A percentile compares a stretch with the other conserved stretches of the same genome.
phyloP scores from a whole-genome alignment of 2,113 vertebrate genomes.

The Albula glossodonta region DNA sequence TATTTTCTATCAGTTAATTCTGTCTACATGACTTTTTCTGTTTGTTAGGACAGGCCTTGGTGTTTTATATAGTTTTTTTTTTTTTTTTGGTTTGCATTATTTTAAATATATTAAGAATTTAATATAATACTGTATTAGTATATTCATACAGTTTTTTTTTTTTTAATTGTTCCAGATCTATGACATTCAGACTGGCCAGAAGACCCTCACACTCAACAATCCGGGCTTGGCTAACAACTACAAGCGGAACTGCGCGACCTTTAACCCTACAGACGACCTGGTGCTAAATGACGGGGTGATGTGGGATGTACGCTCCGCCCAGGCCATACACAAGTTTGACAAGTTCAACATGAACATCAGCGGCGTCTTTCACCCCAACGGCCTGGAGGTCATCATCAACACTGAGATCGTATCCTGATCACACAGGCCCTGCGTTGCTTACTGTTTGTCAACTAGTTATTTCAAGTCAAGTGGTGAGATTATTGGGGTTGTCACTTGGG shows the following conservation, averaged over 20 bases:
- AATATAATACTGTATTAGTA: too few species aligned
- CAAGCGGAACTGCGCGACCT: constrained; percentile 98
- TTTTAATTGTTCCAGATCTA: constrained; percentile 80
- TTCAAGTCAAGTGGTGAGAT: not conserved
- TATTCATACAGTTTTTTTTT: not conserved
- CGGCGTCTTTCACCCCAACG: constrained; percentile 96
- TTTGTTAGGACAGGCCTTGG: not conserved
- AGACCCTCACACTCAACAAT: constrained; percentile 95
- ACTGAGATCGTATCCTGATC: constrained; percentile 96
- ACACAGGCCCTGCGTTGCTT: not conserved
- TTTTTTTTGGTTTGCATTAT: too few species aligned
- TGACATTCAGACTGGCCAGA: constrained; percentile 97
- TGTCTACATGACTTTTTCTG: not conserved
- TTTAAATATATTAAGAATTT: too few species aligned
- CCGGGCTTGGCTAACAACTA: constrained; percentile 99
- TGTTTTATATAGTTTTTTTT: not conserved
- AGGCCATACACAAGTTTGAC: constrained; percentile 99
- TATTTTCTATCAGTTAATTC: not conserved
- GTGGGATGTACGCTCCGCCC: constrained; percentile 94
- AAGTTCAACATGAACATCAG: constrained; percentile 99
- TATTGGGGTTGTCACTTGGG: not conserved
- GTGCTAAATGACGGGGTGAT: constrained; percentile 97
- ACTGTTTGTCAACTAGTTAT: not conserved
- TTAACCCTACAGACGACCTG: constrained; percentile 97
- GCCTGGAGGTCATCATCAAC: constrained; percentile 95